These are phyloP conservation scores for Burhinus bistriatus DNA, from an alignment of 2,113 vertebrate genomes.

Conservation along the genomic window DNA sequence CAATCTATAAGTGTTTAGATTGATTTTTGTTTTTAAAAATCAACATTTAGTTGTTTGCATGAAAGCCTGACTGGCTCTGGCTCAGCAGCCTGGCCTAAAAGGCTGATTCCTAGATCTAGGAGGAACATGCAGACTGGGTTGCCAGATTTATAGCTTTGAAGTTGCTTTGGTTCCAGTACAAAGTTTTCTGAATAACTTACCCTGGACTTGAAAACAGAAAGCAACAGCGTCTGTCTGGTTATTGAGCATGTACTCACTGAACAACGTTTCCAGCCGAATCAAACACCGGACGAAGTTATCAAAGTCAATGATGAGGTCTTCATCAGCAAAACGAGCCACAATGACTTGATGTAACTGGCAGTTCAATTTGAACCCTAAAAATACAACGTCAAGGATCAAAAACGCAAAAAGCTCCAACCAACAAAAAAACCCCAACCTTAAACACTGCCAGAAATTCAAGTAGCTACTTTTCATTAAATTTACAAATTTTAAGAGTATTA, in stretches of 20 bases:
- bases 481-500: neutral
- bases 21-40: neutral
- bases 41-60: neutral
- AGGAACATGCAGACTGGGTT: neutral
- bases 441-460: neutral
- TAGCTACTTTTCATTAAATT: neutral
- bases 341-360: conserved; percentile 74
- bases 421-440: neutral
- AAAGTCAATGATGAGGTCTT: conserved; percentile 75
- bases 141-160: neutral
- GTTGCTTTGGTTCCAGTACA: neutral
- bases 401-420: neutral
- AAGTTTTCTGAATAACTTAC: neutral
- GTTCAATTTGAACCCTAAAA: conserved; percentile 77
- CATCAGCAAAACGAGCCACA: conserved; percentile 78
- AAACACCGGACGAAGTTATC: conserved; percentile 79
- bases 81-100: neutral
- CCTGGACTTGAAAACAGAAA: neutral
- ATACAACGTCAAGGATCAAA: neutral
- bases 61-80: neutral
- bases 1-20: neutral
- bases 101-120: neutral
- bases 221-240: neutral
- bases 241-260: conserved; percentile 66
- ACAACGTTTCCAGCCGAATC: conserved; percentile 78